phyloP scores from a whole-genome alignment of 2,888 invertebrate genomes.

The Peribatodes rhomboidaria region DNA sequence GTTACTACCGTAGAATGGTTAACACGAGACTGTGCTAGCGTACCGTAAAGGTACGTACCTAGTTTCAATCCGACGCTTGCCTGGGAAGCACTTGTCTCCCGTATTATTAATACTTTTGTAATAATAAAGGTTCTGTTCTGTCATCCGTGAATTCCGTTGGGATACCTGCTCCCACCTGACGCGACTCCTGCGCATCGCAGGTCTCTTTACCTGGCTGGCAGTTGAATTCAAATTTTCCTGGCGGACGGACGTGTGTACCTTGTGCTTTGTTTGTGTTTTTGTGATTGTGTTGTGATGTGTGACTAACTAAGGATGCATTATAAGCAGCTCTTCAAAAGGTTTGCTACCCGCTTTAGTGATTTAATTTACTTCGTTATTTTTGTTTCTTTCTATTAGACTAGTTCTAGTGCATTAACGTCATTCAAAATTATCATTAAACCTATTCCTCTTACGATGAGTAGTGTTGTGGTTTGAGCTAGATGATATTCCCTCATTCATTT shows the following conservation, averaged over 20 bases:
- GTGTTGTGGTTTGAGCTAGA: conserved; percentile 4
- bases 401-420: not conserved
- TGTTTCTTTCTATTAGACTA: not conserved
- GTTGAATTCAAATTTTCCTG: conserved; percentile 49
- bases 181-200: conserved; percentile 37
- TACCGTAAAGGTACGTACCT: conserved; percentile 5
- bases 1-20: conserved; percentile 21
- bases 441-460: not conserved
- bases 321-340: conserved; percentile 82
- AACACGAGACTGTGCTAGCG: conserved; percentile 10
- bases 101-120: conserved; percentile 26
- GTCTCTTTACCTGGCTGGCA: conserved; percentile 27
- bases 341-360: conserved; percentile 36
- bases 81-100: conserved; percentile 30
- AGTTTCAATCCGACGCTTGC: conserved; percentile 22
- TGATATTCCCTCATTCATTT: conserved; percentile 7
- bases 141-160: conserved; percentile 42
- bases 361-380: not conserved
- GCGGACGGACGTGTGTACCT: conserved; percentile 38
- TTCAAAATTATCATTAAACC: not conserved
- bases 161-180: conserved; percentile 41
- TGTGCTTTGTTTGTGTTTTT: conserved; percentile 54
- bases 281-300: conserved; percentile 63
- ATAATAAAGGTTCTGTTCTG: conserved; percentile 24
- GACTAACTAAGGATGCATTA: conserved; percentile 77